Evolutionary conservation across 37 sponge, comb jelly and placozoan genomes (phyloP).

Genomic region (Dysidea cf. avara): DNA sequence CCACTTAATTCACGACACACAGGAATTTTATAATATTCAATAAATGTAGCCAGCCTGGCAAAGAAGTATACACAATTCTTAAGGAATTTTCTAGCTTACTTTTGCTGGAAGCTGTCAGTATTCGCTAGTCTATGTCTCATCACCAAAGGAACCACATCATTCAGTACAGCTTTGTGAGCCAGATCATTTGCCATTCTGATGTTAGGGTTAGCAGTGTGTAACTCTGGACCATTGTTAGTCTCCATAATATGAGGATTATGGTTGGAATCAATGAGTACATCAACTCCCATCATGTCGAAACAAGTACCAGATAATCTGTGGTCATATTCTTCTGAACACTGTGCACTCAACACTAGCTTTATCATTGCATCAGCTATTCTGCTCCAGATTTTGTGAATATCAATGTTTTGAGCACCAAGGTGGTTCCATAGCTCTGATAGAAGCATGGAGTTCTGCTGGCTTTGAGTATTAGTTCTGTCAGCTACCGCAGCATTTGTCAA

Average conservation of each 20-base stretch:
- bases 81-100: no score
- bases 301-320: constrained; percentile 59
- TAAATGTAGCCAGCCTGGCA: constrained; percentile 16
- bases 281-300: constrained; percentile 86
- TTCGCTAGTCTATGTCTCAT: constrained; percentile 5
- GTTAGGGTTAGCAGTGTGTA: constrained; percentile 64
- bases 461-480: constrained; percentile 62
- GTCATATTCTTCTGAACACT: constrained; percentile 65
- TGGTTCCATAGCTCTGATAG: constrained; percentile 65
- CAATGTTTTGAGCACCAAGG: constrained; percentile 26
- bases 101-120: constrained; percentile 16
- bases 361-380: constrained; percentile 55
- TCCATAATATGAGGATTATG: constrained; percentile 67
- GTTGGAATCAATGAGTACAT: constrained; percentile 68
- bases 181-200: constrained; percentile 68
- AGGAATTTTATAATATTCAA: background rate
- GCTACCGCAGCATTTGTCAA: constrained; percentile 91
- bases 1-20: constrained; percentile 39
- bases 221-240: constrained; percentile 86
- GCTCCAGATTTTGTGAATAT: constrained; percentile 33
- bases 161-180: constrained; percentile 82
- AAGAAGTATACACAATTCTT: background rate
- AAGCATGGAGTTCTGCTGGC: constrained; percentile 65
- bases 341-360: constrained; percentile 76
- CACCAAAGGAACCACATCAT: constrained; percentile 75